Conservation (phyloP, 2,888 invertebrate species). For the Lissonota sp. region DNA sequence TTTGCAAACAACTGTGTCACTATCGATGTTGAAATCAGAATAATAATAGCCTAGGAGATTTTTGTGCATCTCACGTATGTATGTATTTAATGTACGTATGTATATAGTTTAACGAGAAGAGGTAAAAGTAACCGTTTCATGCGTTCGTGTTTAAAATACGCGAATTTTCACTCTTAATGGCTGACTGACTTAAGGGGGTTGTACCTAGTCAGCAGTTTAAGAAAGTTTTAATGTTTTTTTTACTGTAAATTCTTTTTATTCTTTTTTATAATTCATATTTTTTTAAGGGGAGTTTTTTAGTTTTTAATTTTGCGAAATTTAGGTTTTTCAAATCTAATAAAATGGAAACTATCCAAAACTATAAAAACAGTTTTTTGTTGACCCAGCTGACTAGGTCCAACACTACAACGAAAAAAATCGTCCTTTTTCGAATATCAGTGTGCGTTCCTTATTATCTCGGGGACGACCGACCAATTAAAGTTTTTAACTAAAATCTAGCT, state of each 20-base stretch:
- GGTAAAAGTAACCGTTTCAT: slow-evolving; percentile 4
- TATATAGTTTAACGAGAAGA: slow-evolving; percentile 55
- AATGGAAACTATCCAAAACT: too few species aligned
- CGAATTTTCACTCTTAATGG: neutral
- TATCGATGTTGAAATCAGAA: slow-evolving; percentile 24
- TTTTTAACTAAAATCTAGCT: too few species aligned
- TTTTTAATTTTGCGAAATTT: too few species aligned
- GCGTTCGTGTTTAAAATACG: neutral
- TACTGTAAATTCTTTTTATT: neutral
- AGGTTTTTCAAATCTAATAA: too few species aligned
- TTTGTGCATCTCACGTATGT: slow-evolving; percentile 49
- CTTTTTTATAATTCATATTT: neutral
- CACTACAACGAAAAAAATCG: too few species aligned
- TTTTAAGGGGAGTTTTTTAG: neutral
- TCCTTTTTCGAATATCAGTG: too few species aligned
- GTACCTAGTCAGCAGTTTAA: too few species aligned
- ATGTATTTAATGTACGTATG: slow-evolving; percentile 71
- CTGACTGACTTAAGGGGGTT: neutral
- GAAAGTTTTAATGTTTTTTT: neutral
- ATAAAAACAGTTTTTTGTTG: too few species aligned
- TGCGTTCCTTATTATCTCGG: too few species aligned
- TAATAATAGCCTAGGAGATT: slow-evolving; percentile 41
- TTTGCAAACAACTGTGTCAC: slow-evolving; percentile 4
- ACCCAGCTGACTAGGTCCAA: too few species aligned
- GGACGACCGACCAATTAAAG: too few species aligned